phyloP scores from a whole-genome alignment of 2,888 invertebrate species.

The Nomada ruficornis region DNA sequence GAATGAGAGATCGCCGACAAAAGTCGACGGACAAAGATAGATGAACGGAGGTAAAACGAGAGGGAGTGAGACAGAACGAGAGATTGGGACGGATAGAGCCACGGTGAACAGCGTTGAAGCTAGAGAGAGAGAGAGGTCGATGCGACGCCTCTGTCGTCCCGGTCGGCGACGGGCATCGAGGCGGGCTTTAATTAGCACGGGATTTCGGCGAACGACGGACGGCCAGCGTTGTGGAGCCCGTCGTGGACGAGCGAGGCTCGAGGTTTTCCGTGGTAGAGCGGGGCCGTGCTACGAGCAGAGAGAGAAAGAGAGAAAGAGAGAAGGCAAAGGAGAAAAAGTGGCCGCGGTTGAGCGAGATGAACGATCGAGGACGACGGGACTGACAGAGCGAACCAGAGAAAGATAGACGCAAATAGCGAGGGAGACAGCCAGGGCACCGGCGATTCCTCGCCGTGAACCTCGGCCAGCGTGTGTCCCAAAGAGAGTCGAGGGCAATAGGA shows the following conservation, averaged over 20 bases:
- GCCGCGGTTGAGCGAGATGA: constrained; percentile 38
- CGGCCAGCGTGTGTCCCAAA: constrained; percentile 55
- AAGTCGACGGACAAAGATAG: constrained; percentile 28
- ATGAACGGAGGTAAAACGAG: background rate
- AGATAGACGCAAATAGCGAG: background rate
- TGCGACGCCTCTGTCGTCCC: constrained; percentile 64
- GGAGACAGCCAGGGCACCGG: constrained; percentile 42
- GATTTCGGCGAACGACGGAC: constrained; percentile 77
- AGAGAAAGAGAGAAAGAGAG: constrained; percentile 46
- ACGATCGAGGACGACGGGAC: constrained; percentile 49
- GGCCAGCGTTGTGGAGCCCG: constrained; percentile 55
- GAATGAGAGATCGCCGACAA: constrained; percentile 46
- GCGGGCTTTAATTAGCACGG: constrained; percentile 80
- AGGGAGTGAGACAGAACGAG: constrained; percentile 19
- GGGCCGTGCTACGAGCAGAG: constrained; percentile 20
- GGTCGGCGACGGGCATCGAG: constrained; percentile 75
- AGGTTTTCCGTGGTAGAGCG: constrained; percentile 60
- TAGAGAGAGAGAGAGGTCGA: constrained; percentile 32
- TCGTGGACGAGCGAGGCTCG: constrained; percentile 58
- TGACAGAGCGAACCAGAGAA: constrained; percentile 24
- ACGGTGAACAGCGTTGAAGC: background rate
- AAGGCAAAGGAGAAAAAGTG: constrained; percentile 45
- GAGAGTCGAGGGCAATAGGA: constrained; percentile 47
- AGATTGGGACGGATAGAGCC: constrained; percentile 1
- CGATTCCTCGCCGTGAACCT: constrained; percentile 44